Base-by-base conservation (phyloP, 2,888 invertebrate genomes). In the Melanchra persicariae region DNA sequence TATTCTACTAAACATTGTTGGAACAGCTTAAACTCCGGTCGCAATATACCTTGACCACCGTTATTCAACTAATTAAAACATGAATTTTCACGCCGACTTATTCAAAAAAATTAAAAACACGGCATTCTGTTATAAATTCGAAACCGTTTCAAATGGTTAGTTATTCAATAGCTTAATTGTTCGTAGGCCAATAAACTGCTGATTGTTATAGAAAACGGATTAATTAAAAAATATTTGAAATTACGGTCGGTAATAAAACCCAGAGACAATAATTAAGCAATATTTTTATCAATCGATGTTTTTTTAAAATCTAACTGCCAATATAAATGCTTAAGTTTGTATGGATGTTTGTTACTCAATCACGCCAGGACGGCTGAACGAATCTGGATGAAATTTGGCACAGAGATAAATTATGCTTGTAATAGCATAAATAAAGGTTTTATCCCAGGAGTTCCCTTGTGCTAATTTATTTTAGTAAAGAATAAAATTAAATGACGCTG, bases 111-210 rank as follows among this genome's bases (percentile, higher is more conserved):
- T 51, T 15, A 37, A 54, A 65, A 65, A 58, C 60, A 55, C 60
- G 19, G 54, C 37, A 5, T 77, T 71, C 61, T 77, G 81, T 59
- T 65, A 71, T 79, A 62, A 79, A 71, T 77, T 59, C 40, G 24
- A 79, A 67, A 65, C 78, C 79, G 51, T 81, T 43, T 17, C 82
- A 59, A 79, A 79, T 77, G 67, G 64, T 40, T 72, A 67, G 82
- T 68, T 62, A 62, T 68, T 51, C 51, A 65, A 67, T 81, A 52
- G 40, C 65, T 81, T 78, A 70, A 81, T 78, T 81, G 65, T 76
- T 63, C 61, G 24, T 34, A 62, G 17, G 19, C 43, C 61, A 70
- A 63, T 70, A 63, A 78, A 78, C 58, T n/a, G 22, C 4, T 51
- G 61, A 70, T 81, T 80, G 64, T 70, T 75, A 51, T 62, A 64